Evolutionary conservation across 2,797 vertebrate species (phyloP).

Genomic region (Neosalanx taihuensis): DNA sequence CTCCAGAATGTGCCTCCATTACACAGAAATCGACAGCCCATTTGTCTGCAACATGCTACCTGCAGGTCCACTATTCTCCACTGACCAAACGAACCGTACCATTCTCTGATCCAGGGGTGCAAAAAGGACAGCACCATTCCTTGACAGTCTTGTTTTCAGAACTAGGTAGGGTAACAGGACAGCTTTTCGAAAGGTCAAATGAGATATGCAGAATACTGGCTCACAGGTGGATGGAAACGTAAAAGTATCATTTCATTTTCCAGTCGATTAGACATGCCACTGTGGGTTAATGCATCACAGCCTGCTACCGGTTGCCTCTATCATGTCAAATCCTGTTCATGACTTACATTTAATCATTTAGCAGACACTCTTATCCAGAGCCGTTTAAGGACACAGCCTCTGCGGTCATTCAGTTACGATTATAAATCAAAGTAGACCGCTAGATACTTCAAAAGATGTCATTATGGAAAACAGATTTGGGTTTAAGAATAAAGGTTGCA

Average conservation of each 20-base stretch:
- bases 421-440: no score
- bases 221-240: not conserved
- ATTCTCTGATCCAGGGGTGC: slow-evolving; percentile 16
- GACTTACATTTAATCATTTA: no score
- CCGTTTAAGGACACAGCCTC: no score
- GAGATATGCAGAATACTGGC: slow-evolving; percentile 1
- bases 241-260: not conserved
- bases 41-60: slow-evolving; percentile 34
- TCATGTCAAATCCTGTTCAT: no score
- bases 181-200: not conserved
- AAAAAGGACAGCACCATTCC: slow-evolving; percentile 10
- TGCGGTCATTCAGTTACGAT: no score
- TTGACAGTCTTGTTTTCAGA: slow-evolving; percentile 3
- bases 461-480: slow-evolving; percentile 12
- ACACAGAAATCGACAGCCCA: slow-evolving; percentile 34
- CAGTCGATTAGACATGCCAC: no score
- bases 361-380: no score
- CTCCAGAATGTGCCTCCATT: slow-evolving; percentile 16
- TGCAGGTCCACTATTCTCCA: slow-evolving; percentile 31
- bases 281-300: no score
- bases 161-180: not conserved
- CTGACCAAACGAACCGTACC: slow-evolving; percentile 31
- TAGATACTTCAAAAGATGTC: no score
- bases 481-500: slow-evolving; percentile 30
- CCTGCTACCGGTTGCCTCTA: no score